These are phyloP conservation scores for Agelastica alni DNA, from an alignment of 2,888 invertebrate genomes.

Conservation along the genomic window DNA sequence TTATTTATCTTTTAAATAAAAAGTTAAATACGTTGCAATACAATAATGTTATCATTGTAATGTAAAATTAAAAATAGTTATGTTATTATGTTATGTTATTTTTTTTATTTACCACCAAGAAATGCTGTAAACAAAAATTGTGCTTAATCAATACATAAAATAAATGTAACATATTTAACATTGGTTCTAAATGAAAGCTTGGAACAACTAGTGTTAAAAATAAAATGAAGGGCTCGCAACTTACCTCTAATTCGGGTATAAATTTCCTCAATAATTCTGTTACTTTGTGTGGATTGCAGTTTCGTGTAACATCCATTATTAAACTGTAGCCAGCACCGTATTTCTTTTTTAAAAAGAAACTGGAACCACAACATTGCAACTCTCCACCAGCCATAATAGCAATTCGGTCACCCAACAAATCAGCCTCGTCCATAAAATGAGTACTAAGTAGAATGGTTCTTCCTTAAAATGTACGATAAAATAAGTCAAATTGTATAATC, in stretches of 20 bases:
- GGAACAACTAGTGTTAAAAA: background rate
- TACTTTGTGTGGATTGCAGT: slow-evolving; percentile 60
- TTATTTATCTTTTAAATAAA: too few relatives aligned
- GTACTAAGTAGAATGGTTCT: slow-evolving; percentile 82
- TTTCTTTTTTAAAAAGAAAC: slow-evolving; percentile 80
- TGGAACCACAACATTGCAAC: slow-evolving; percentile 79
- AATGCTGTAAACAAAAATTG: too few relatives aligned
- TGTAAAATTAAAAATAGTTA: too few relatives aligned
- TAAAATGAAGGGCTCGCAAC: too few relatives aligned
- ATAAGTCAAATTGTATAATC: too few relatives aligned
- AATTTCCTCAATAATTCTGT: slow-evolving; percentile 65
- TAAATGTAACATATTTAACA: background rate
- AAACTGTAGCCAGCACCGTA: slow-evolving; percentile 88
- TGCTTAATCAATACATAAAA: too few relatives aligned
- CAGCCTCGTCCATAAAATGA: slow-evolving; percentile 92
- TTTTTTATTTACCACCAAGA: too few relatives aligned
- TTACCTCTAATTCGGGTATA: slow-evolving; percentile 65
- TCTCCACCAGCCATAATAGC: slow-evolving; percentile 85
- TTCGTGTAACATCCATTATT: slow-evolving; percentile 66
- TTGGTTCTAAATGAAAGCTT: background rate
- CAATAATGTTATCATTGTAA: too few relatives aligned
- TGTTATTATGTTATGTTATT: too few relatives aligned
- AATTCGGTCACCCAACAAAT: slow-evolving; percentile 82
- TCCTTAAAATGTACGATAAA: too few relatives aligned
- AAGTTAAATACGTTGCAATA: too few relatives aligned